Base-by-base conservation (phyloP, 1,140 invertebrate genomes). In the Eciton burchellii region DNA sequence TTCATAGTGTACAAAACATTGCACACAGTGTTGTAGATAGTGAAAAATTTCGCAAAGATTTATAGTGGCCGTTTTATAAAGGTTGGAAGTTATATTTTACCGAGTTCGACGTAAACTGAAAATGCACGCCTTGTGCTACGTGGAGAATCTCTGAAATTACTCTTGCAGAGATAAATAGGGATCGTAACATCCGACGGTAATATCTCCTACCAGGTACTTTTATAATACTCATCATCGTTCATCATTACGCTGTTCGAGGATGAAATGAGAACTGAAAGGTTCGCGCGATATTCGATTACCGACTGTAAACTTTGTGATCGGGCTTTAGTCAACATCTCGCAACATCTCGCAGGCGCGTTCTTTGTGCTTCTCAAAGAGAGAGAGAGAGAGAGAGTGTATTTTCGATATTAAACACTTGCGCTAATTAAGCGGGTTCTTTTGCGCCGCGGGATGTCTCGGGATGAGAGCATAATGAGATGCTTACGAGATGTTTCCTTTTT, bases 51-150 rank as follows among this genome's bases (percentile, higher is more conserved):
- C 24, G 45, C 49, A 79, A 45, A 68, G 63, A 79, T 57, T 79
- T 79, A 79, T 79, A 49, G 35, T 19, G 49, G 49, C 56, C 41
- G 74, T 35, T 79, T 56, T 79, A 79, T 70, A 79, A 70, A 79
- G 35, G 49, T 35, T 68, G 74, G 21, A 29, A 79, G 63, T 79
- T 79, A 79, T 70, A 79, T 57, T 79, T 79, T 79, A 79, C 63
- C 74, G 74, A 79, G 63, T 79, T 79, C 49, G 63, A 70, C 63
- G 52, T 79, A 79, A 79, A 79, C 74, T 70, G 74, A 68, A 79
- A 68, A 79, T 79, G 63, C 74, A 79, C 63, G 63, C 41, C 49
- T 79, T 68, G 74, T 70, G 74, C 60, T 76, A 76, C 49, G 62
- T 79, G 62, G 24, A 70, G 74, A 79, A 56, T 70, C 62, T 68